Evolutionary conservation across 1,140 invertebrate species (phyloP).

Genomic region (Leptinotarsa texana): DNA sequence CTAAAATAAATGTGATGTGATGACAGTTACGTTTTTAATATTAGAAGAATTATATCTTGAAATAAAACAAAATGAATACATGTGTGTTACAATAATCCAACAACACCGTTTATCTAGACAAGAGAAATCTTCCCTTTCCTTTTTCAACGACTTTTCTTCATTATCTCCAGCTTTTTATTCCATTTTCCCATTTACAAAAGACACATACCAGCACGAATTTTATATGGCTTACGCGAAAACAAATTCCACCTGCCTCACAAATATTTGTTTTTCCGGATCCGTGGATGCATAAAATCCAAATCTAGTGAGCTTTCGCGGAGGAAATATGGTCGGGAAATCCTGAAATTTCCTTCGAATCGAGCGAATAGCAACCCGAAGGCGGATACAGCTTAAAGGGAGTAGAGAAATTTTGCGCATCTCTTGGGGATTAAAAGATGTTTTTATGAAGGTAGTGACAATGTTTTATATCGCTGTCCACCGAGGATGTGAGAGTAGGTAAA

Average conservation of each 20-base stretch:
- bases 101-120: too few species aligned
- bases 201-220: background rate
- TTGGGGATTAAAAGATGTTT: background rate
- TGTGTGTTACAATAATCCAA: too few species aligned
- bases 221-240: background rate
- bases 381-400: background rate
- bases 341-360: background rate
- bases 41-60: too few species aligned
- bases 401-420: background rate
- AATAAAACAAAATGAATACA: too few species aligned
- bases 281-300: background rate
- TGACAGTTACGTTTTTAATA: too few species aligned
- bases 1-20: too few species aligned
- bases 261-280: constrained; percentile 3
- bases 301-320: background rate
- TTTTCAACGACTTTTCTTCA: background rate
- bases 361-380: background rate
- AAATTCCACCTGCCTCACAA: constrained; percentile 2
- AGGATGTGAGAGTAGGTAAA: too few species aligned
- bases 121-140: background rate
- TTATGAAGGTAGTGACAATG: background rate
- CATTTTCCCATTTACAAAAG: background rate
- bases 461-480: background rate
- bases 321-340: constrained; percentile 8
- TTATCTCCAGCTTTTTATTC: background rate